phyloP scores from a whole-genome alignment of 2,888 invertebrate genomes.

The Pyralis farinalis region DNA sequence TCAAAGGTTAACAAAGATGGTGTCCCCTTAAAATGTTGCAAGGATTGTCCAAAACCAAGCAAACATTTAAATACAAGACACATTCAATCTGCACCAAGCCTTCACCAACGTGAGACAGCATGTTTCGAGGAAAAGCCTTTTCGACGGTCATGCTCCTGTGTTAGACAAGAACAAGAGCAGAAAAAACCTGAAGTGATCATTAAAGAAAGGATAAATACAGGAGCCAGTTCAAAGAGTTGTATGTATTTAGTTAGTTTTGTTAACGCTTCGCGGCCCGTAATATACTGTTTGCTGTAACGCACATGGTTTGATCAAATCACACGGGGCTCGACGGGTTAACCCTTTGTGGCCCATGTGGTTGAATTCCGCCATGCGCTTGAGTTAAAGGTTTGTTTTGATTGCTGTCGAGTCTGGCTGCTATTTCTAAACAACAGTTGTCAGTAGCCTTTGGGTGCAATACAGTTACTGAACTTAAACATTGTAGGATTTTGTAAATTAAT shows the following conservation, averaged over 20 bases:
- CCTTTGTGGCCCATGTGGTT: too few relatives aligned
- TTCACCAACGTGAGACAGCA: slow-evolving; percentile 33
- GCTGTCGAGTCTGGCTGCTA: too few relatives aligned
- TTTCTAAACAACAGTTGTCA: too few relatives aligned
- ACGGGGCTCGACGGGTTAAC: too few relatives aligned
- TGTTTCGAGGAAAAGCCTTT: slow-evolving; percentile 30
- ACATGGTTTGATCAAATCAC: too few relatives aligned
- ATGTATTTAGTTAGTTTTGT: slow-evolving; percentile 37
- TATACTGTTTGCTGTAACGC: too few relatives aligned
- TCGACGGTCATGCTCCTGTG: slow-evolving; percentile 60
- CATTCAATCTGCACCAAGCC: slow-evolving; percentile 55
- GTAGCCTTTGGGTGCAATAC: too few relatives aligned
- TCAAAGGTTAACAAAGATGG: slow-evolving; percentile 42
- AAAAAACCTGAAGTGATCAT: slow-evolving; percentile 23
- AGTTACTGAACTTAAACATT: too few relatives aligned
- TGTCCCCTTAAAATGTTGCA: slow-evolving; percentile 36
- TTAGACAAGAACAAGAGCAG: slow-evolving; percentile 46
- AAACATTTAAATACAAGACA: slow-evolving; percentile 31
- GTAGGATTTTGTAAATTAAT: too few relatives aligned
- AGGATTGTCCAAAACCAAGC: slow-evolving; percentile 39
- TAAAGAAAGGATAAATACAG: slow-evolving; percentile 34
- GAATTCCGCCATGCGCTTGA: too few relatives aligned
- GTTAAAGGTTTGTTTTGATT: too few relatives aligned
- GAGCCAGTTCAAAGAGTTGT: slow-evolving; percentile 51
- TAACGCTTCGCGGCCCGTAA: too few relatives aligned